phyloP scores from a whole-genome alignment of 1,140 invertebrate genomes.

The Phymorhynchus buccinoides region DNA sequence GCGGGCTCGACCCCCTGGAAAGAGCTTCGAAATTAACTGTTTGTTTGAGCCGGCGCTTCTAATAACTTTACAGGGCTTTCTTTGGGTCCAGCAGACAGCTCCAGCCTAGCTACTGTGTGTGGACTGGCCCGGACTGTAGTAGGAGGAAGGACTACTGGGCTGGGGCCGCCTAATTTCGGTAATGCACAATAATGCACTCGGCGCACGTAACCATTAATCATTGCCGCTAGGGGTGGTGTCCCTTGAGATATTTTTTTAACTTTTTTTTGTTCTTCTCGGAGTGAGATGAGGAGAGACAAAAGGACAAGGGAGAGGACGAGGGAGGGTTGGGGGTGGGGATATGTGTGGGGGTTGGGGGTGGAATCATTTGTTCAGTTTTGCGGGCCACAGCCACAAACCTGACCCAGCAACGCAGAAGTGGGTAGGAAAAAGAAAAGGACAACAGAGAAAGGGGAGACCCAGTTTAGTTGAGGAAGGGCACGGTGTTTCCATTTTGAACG shows the following conservation, averaged over 20 bases:
- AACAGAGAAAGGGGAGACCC: too few species aligned
- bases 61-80: constrained; percentile 41
- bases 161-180: constrained; percentile 36
- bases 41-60: constrained; percentile 41
- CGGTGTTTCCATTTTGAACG: too few species aligned
- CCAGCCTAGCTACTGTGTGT: neutral
- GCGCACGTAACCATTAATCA: constrained; percentile 43
- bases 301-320: constrained; percentile 9
- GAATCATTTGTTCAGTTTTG: neutral
- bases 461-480: too few species aligned
- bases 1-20: neutral
- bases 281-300: constrained; percentile 14
- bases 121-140: neutral
- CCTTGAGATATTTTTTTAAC: constrained; percentile 25
- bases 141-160: too few species aligned
- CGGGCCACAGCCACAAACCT: too few species aligned
- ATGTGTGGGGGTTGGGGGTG: neutral
- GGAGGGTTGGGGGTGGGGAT: neutral
- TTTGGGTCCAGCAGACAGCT: neutral
- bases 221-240: constrained; percentile 20
- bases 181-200: constrained; percentile 43
- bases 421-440: too few species aligned
- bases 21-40: constrained; percentile 37
- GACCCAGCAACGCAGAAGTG: too few species aligned
- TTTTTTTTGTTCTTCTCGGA: too few species aligned